These are phyloP conservation scores for Notospermus geniculatus DNA, from an alignment of 1,140 invertebrate genomes.

Conservation along the genomic window DNA sequence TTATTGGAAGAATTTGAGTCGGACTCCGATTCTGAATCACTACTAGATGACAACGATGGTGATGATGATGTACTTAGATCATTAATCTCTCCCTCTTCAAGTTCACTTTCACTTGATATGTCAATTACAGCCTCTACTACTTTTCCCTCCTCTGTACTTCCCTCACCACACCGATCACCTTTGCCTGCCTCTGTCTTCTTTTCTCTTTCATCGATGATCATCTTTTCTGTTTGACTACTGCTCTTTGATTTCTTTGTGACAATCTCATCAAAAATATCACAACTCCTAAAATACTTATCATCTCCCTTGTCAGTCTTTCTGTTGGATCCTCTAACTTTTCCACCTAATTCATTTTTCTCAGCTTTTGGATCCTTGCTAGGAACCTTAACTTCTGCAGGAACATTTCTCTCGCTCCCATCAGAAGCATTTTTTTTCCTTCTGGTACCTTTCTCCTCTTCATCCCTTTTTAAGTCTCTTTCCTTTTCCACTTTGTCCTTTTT, in stretches of 20 bases:
- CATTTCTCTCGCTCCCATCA: no score
- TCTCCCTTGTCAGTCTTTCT: no score
- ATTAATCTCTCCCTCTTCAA: constrained; percentile 18
- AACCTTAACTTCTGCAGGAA: no score
- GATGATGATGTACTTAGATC: constrained; percentile 14
- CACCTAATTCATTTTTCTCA: no score
- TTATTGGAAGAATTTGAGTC: constrained; percentile 21
- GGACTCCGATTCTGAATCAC: constrained; percentile 60
- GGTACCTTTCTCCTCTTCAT: background rate
- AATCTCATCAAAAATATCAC: no score
- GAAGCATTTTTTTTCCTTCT: no score
- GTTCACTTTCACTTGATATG: constrained; percentile 5
- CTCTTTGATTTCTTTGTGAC: no score
- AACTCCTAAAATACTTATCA: no score
- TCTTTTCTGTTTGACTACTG: no score
- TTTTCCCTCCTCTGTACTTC: constrained; percentile 17
- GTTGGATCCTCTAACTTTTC: no score
- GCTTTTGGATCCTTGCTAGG: no score
- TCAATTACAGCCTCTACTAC: constrained; percentile 11
- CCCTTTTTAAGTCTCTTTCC: constrained; percentile 5
- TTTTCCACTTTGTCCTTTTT: background rate
- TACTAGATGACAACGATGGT: constrained; percentile 60
- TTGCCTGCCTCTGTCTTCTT: background rate
- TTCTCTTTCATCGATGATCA: background rate
- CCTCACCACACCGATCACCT: constrained; percentile 22